Percentiles rank a stretch among this genome's conserved stretches.
These are phyloP conservation scores for Passer montanus DNA, from an alignment of 2,113 vertebrate species.

Conservation along the genomic window DNA sequence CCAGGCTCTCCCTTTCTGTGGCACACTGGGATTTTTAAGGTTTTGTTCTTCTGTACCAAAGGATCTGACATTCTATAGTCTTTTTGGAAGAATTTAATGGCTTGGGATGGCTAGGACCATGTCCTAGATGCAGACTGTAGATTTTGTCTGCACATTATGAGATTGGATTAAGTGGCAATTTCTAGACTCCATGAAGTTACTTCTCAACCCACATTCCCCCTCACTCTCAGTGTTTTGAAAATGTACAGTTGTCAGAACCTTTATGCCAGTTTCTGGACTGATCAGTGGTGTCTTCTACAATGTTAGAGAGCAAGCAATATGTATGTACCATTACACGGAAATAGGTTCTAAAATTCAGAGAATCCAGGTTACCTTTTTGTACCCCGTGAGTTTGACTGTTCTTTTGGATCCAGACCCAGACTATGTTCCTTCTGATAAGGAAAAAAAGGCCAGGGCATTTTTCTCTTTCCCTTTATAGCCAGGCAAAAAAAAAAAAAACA, in stretches of 20 bases:
- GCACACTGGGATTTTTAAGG: background rate
- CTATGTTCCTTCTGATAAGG: background rate
- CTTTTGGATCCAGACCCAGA: background rate
- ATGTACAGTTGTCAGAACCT: background rate
- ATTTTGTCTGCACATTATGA: background rate
- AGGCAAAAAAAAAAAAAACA: background rate
- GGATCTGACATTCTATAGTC: background rate
- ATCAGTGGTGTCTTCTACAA: background rate
- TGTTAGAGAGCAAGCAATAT: background rate
- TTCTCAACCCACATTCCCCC: background rate
- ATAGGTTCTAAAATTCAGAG: background rate
- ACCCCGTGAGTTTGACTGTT: background rate
- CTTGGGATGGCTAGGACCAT: background rate
- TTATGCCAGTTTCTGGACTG: background rate
- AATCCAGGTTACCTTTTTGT: background rate
- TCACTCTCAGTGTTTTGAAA: background rate
- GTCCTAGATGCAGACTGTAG: background rate
- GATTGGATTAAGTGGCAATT: background rate
- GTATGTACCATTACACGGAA: background rate
- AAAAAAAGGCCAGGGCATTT: background rate
- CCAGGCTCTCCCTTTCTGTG: background rate
- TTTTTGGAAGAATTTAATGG: background rate
- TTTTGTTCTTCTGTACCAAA: background rate
- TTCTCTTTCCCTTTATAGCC: background rate
- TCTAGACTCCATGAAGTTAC: background rate